Evolutionary conservation across 2,888 invertebrate species (phyloP), one percentile per base, ranked within the genome.

Genomic region (Octonoba sinensis): DNA sequence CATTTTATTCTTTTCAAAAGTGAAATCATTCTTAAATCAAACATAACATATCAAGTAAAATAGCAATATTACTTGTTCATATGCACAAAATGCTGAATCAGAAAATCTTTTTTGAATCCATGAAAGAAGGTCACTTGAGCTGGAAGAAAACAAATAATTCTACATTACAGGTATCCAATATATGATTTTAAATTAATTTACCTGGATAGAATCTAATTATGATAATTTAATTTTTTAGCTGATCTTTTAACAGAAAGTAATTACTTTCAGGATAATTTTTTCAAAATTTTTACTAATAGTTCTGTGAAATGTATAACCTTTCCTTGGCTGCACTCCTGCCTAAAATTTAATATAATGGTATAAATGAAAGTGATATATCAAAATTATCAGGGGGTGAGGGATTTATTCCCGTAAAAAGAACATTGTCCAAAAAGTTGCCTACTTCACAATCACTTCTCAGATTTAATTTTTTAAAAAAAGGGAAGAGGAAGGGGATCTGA

Each of bases 11-110:
- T 36, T 36, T 36, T 36, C 4, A 36, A 1, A 36, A 36, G 11
- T 11, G 11, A 8, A 6, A 36, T 36, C 6, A 11, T 36, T 24
- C 3, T 15, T 18, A 36, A 3, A 47, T 56, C 18, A 74, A 27
- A 20, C 1, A 24, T n/a, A 18, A 36, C 1, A 13, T 1, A 27
- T 20, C 8, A 47, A 18, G n/a, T 51, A 20, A 57, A 69, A 18
- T 20, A 47, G 2, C 12, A 49, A 56, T 57, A 59, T 70, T 77
- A 83, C 83, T 87, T 90, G 90, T 85, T 90, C 90, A 86, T 90
- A 90, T 22, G 88, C 86, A 12, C 88, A 86, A 86, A 90, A 89
- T 8, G 87, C 85, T 51, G 88, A 87, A 85, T 88, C 86, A n/a
- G 82, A 67, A 84, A 90, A 89, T 22, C 87, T 87, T 46, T 86